Percentiles rank a stretch among this genome's conserved stretches.
phyloP scores from a whole-genome alignment of 1,140 invertebrate species.

The Himalopsyche phryganea region DNA sequence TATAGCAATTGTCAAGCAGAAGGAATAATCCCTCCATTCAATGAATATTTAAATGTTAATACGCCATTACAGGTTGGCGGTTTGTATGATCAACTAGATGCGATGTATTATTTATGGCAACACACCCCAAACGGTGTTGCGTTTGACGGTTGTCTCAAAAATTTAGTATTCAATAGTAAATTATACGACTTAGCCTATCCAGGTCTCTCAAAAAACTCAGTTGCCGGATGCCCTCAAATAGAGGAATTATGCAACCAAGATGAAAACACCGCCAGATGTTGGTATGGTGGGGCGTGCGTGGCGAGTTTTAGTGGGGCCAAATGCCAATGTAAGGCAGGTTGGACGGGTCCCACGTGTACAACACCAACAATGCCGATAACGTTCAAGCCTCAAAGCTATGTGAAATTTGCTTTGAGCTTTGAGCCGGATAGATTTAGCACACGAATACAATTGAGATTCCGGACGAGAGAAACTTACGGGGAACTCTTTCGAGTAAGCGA shows the following conservation, averaged over 20 bases:
- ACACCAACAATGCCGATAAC: conserved; percentile 80
- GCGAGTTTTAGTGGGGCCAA: conserved; percentile 81
- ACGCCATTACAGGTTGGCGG: conserved; percentile 56
- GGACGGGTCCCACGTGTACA: conserved; percentile 82
- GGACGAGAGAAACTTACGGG: conserved; percentile 87
- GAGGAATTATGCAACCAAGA: conserved; percentile 82
- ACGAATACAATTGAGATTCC: conserved; percentile 86
- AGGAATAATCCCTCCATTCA: conserved; percentile 60
- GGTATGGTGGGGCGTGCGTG: conserved; percentile 89
- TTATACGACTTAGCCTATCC: conserved; percentile 89
- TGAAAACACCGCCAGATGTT: conserved; percentile 76
- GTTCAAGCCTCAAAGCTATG: conserved; percentile 88
- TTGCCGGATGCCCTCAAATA: conserved; percentile 83
- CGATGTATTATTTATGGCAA: conserved; percentile 78
- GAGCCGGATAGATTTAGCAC: conserved; percentile 91
- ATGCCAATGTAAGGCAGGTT: conserved; percentile 90
- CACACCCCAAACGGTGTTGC: conserved; percentile 81
- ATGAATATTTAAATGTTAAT: conserved; percentile 67
- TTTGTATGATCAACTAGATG: conserved; percentile 71
- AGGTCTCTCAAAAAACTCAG: conserved; percentile 76
- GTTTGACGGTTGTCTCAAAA: conserved; percentile 93
- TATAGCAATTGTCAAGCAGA: conserved; percentile 58
- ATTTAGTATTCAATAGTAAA: conserved; percentile 93
- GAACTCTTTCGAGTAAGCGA: conserved; percentile 89
- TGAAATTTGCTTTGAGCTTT: conserved; percentile 92